Conservation (phyloP, 1,140 invertebrate species). For the Solen grandis region DNA sequence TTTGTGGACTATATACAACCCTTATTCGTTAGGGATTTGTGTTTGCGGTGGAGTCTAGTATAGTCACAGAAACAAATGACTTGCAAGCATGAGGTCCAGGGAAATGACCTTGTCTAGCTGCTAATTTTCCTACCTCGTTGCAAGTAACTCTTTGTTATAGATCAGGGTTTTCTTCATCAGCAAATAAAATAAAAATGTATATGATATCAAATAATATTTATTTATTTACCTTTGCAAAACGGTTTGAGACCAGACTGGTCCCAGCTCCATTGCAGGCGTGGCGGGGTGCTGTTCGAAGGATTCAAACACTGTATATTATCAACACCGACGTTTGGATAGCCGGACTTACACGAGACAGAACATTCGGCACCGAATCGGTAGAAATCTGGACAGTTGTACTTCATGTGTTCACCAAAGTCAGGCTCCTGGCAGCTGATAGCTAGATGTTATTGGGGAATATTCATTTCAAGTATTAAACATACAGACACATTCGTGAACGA, state of each 20-base stretch:
- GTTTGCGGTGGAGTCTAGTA: neutral
- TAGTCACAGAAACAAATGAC: neutral
- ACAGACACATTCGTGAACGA: no score
- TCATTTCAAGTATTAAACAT: no score
- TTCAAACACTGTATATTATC: constrained; percentile 8
- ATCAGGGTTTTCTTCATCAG: no score
- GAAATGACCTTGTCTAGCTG: neutral
- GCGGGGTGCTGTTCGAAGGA: neutral
- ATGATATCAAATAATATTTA: no score
- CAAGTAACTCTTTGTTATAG: neutral
- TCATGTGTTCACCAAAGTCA: constrained; percentile 4
- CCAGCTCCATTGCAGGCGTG: constrained; percentile 16
- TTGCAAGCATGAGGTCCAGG: neutral
- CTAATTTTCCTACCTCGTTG: neutral
- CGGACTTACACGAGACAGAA: constrained; percentile 14
- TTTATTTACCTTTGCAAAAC: constrained; percentile 27
- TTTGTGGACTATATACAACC: no score
- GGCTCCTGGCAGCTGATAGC: neutral
- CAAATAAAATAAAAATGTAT: no score
- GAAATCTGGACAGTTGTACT: constrained; percentile 16
- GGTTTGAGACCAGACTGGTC: constrained; percentile 1
- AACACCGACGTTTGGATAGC: constrained; percentile 32
- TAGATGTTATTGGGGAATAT: no score
- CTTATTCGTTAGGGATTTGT: no score
- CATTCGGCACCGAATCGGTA: constrained; percentile 35